These are phyloP conservation scores for Paragorgia papillata DNA, from an alignment of 92 coral and sea anemone species.

Conservation along the genomic window DNA sequence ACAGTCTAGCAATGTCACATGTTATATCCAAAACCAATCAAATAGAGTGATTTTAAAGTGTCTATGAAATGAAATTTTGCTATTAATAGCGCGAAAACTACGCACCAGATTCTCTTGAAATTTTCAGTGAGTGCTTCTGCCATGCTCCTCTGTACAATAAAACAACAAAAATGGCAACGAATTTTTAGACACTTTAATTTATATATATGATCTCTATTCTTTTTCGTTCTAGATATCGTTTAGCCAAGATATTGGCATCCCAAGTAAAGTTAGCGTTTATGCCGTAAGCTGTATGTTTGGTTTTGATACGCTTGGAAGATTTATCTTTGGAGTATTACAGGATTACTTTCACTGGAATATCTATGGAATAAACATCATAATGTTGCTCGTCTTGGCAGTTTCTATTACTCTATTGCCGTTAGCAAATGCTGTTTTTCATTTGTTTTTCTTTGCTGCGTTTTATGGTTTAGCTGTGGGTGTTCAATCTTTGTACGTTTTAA, in stretches of 20 bases:
- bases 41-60: no score
- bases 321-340: constrained; percentile 2
- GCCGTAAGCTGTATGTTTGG: background rate
- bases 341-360: constrained; percentile 9
- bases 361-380: constrained; percentile 1
- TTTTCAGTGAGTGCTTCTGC: no score
- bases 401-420: constrained; percentile 4
- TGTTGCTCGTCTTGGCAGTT: background rate
- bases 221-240: constrained; percentile 20
- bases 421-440: background rate
- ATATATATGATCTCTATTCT: no score
- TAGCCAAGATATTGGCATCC: constrained; percentile 12
- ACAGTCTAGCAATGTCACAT: no score
- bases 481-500: background rate
- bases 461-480: constrained; percentile 13
- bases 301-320: background rate
- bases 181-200: no score
- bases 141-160: no score
- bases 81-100: no score
- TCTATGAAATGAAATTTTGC: no score
- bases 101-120: no score
- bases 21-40: no score
- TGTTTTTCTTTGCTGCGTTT: constrained; percentile 3
- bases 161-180: no score
- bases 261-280: constrained; percentile 15